These are phyloP conservation scores for Dreissena rostriformis DNA, from an alignment of 1,140 invertebrate species.

Conservation along the genomic window DNA sequence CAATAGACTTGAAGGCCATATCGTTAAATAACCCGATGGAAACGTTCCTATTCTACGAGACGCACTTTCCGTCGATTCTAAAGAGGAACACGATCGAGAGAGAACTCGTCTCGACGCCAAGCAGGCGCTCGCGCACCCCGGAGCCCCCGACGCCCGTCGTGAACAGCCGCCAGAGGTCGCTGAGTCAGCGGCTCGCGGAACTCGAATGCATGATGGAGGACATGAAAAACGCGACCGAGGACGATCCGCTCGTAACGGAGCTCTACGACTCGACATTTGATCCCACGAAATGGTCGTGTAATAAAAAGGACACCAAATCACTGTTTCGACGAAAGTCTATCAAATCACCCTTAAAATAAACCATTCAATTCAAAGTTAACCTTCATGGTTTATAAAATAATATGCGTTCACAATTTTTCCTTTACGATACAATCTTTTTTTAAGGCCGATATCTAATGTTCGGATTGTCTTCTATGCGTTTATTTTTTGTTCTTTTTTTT, in stretches of 20 bases:
- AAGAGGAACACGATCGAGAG: not conserved
- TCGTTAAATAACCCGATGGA: conserved; percentile 34
- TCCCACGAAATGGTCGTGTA: conserved; percentile 51
- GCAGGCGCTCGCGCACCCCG: conserved; percentile 11
- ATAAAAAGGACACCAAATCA: conserved; percentile 20
- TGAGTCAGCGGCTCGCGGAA: conserved; percentile 34
- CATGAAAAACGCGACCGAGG: conserved; percentile 31
- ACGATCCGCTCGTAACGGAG: conserved; percentile 40
- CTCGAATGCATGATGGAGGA: conserved; percentile 33
- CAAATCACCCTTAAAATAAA: not conserved
- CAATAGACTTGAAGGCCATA: conserved; percentile 31
- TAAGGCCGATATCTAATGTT: no score
- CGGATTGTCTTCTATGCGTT: no score
- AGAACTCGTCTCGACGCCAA: conserved; percentile 9
- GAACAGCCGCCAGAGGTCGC: conserved; percentile 16
- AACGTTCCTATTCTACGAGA: conserved; percentile 33
- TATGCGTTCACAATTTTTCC: no score
- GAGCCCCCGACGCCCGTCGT: conserved; percentile 20
- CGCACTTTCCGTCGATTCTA: conserved; percentile 32
- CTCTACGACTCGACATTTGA: conserved; percentile 38
- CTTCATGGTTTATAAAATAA: no score
- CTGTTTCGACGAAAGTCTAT: conserved; percentile 25
- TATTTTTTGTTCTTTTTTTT: no score
- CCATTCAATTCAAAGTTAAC: no score
- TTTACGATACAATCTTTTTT: no score